Percentiles rank a stretch among this genome's conserved stretches.
These are phyloP conservation scores for Nesidiocoris tenuis DNA, from an alignment of 2,888 invertebrate genomes.

Conservation along the genomic window DNA sequence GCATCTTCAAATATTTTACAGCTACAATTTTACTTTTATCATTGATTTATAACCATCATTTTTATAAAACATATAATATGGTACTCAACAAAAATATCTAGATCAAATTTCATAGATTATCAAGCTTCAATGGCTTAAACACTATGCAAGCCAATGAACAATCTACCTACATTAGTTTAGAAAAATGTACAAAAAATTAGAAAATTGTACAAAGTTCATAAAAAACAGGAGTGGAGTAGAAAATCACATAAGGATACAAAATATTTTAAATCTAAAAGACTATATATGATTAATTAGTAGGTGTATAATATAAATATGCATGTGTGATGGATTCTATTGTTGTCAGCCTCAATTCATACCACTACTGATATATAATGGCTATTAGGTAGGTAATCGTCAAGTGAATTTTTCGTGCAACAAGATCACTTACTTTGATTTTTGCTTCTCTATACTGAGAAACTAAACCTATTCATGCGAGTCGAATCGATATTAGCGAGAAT, in stretches of 20 bases:
- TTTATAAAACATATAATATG: constrained; percentile 43
- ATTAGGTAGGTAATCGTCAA: too few species aligned
- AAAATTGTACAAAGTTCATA: constrained; percentile 45
- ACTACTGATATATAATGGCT: constrained; percentile 40
- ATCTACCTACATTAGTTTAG: constrained; percentile 44
- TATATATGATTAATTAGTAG: constrained; percentile 42
- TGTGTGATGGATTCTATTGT: constrained; percentile 40
- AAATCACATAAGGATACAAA: constrained; percentile 45
- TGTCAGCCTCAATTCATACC: constrained; percentile 39
- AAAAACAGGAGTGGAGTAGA: constrained; percentile 46
- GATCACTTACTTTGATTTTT: constrained; percentile 35
- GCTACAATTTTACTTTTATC: constrained; percentile 35
- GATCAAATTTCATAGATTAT: constrained; percentile 42
- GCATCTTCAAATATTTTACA: constrained; percentile 41
- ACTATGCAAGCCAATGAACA: constrained; percentile 42
- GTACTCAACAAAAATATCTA: constrained; percentile 45
- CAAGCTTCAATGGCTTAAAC: constrained; percentile 42
- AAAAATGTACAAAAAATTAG: constrained; percentile 46
- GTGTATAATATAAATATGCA: constrained; percentile 40
- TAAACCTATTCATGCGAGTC: constrained; percentile 24
- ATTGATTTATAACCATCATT: constrained; percentile 43
- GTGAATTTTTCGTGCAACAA: constrained; percentile 16
- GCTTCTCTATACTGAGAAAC: constrained; percentile 16
- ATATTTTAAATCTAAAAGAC: constrained; percentile 43
- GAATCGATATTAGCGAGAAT: constrained; percentile 21